Percentiles rank a stretch among this genome's conserved stretches.
phyloP scores from a whole-genome alignment of 2,113 vertebrate genomes.

The Pandion haliaetus region DNA sequence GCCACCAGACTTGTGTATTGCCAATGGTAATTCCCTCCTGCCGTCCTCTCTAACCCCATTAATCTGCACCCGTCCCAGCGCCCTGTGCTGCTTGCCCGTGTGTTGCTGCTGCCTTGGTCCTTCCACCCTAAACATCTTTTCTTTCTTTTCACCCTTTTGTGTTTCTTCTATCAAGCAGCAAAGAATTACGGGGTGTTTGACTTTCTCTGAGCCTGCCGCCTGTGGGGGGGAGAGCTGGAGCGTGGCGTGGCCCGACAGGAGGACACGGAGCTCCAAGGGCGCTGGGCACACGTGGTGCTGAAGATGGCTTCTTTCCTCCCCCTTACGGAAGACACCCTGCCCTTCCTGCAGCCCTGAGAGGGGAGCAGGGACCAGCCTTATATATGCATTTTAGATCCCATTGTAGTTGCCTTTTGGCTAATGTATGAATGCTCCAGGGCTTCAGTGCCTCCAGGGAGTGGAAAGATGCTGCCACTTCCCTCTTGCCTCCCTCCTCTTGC shows the following conservation, averaged over 20 bases:
- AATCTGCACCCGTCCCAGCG: constrained; percentile 57
- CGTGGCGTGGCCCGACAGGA: constrained; percentile 47
- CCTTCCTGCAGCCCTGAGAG: constrained; percentile 22
- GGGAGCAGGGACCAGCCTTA: constrained; percentile 48
- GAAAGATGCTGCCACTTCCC: not conserved
- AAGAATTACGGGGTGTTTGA: constrained; percentile 88
- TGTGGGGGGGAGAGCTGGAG: constrained; percentile 66
- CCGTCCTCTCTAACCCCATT: constrained; percentile 70
- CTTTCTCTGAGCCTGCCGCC: constrained; percentile 81
- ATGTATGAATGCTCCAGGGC: constrained; percentile 50
- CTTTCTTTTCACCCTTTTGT: constrained; percentile 78
- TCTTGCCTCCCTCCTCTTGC: not conserved
- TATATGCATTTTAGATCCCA: not conserved
- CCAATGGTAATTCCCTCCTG: constrained; percentile 35
- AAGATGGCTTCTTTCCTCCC: constrained; percentile 67
- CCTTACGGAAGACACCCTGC: constrained; percentile 26
- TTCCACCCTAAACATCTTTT: constrained; percentile 73
- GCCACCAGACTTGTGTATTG: constrained; percentile 42
- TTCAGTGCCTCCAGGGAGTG: constrained; percentile 40
- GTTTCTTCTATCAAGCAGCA: constrained; percentile 80
- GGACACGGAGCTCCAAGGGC: constrained; percentile 58
- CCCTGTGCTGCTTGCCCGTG: constrained; percentile 61
- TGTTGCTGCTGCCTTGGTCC: constrained; percentile 45
- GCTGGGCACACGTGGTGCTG: constrained; percentile 34
- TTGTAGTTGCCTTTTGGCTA: constrained; percentile 30